Evolutionary conservation across 2,888 invertebrate species (phyloP), one percentile per base, ranked within the genome.

Genomic region (Pseudococcus jackbeardsleyi): DNA sequence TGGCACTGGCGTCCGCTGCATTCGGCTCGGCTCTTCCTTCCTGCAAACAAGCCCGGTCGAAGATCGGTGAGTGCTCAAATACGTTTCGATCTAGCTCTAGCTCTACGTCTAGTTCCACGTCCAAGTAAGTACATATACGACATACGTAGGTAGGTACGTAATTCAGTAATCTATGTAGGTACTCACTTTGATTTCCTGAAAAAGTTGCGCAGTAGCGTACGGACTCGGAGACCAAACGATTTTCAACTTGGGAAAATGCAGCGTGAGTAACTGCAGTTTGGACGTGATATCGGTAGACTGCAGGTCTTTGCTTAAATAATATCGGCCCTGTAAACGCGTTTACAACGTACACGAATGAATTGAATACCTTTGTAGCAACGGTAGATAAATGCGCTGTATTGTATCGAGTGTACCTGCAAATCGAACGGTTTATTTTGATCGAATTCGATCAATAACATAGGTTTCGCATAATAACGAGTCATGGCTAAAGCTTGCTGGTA

Each of bases 191-290:
- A 99, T 93, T 92, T 99, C 98, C 91, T 98, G 96, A 92, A 99
- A 99, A 84, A 99, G 93, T 92, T 99, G 98, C 0, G 98, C 98
- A 0, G 98, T 97, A 64, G 98, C 98, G 91, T 97, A 96, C 0
- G 99, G 98, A 91, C 96, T 97, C 2, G 98, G 97, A 15, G 98
- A 98, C 99, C 99, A 99, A 54, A 99, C 95, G 11, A 99, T 93
- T 90, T 97, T 95, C 89, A 99, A 92, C 90, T 96, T 94, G 0
- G 99, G 99, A 92, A 99, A 99, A 91, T 98, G 97, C 90, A 99
- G 93, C 0, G 99, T 98, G n/a, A 99, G 93, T 54, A 99, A 93
- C 90, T 98, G 95, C 88, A 99, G 92, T 91, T 97, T 97, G 90
- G 97, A 95, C 90, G 96, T 95, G 72, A 98, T 94, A 90, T 97